phyloP scores from a whole-genome alignment of 64 coral and sea anemone species.

The Pachyseris speciosa region DNA sequence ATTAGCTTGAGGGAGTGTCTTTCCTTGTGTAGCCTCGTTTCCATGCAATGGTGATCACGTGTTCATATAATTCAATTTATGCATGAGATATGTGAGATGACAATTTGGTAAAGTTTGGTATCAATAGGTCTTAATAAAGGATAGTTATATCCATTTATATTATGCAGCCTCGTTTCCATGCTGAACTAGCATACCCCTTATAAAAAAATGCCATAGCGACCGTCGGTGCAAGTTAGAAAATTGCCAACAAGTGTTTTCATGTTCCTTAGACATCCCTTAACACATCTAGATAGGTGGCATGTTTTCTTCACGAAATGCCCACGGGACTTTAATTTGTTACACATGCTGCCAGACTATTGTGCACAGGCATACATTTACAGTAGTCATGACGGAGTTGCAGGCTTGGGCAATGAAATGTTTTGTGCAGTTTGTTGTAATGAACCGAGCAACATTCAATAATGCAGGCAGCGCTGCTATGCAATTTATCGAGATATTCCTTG shows the following conservation, averaged over 20 bases:
- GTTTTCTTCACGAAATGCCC: no score
- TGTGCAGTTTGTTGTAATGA: no score
- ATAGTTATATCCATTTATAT: constrained; percentile 50
- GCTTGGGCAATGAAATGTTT: no score
- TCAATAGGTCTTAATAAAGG: constrained; percentile 54
- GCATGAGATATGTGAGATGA: constrained; percentile 53
- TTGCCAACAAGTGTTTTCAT: constrained; percentile 78
- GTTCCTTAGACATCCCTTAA: constrained; percentile 64
- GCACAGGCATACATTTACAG: no score
- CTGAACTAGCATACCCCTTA: constrained; percentile 72
- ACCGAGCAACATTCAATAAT: no score
- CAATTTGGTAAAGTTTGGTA: constrained; percentile 65
- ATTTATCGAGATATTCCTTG: no score
- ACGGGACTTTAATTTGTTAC: no score
- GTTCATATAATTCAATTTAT: constrained; percentile 41
- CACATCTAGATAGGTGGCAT: constrained; percentile 65
- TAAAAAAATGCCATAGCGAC: constrained; percentile 65
- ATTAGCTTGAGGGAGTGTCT: constrained; percentile 4
- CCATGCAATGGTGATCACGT: constrained; percentile 36
- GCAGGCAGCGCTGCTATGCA: no score
- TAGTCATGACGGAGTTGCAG: no score
- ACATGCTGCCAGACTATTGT: no score
- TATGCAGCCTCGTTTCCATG: constrained; percentile 48
- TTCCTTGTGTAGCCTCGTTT: constrained; percentile 50
- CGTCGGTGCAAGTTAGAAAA: constrained; percentile 76